A percentile compares a stretch with the other conserved stretches of the same genome.
These are phyloP conservation scores for Drosophila mayri DNA, from an alignment of 1,140 invertebrate species.

Conservation along the genomic window DNA sequence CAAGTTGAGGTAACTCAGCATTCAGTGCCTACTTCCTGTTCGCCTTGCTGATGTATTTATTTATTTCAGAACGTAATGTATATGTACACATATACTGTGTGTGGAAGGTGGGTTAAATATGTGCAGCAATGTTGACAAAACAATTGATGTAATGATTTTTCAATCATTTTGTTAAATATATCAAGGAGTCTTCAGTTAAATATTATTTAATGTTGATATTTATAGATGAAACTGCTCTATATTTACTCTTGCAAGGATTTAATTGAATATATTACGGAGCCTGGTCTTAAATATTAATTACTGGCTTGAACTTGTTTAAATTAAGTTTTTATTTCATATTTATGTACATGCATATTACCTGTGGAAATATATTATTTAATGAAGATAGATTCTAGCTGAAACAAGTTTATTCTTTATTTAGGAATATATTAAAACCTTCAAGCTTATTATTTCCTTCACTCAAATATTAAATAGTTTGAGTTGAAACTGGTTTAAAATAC, in stretches of 20 bases:
- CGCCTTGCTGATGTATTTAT: slow-evolving; percentile 2
- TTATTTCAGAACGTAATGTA: slow-evolving; percentile 2
- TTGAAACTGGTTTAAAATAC: too few species aligned
- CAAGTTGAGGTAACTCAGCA: slow-evolving; percentile 13
- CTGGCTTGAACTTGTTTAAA: too few species aligned
- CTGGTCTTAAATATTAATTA: not conserved
- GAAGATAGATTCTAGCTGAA: too few species aligned
- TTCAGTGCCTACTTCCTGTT: not conserved
- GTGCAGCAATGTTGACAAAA: not conserved
- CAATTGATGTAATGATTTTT: slow-evolving; percentile 10
- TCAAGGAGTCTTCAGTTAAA: not conserved
- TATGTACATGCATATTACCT: too few species aligned
- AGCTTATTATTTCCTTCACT: too few species aligned
- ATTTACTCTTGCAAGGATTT: not conserved
- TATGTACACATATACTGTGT: not conserved
- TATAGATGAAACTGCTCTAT: too few species aligned
- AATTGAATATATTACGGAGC: not conserved
- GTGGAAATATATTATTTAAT: too few species aligned
- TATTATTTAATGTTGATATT: not conserved
- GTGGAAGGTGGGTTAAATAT: not conserved
- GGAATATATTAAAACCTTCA: not conserved
- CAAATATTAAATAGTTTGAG: too few species aligned
- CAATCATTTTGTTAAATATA: not conserved
- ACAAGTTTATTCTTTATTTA: too few species aligned
- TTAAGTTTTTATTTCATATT: too few species aligned